Evolutionary conservation across 2,113 vertebrate species (phyloP).

Genomic region (Anoura caudifer): DNA sequence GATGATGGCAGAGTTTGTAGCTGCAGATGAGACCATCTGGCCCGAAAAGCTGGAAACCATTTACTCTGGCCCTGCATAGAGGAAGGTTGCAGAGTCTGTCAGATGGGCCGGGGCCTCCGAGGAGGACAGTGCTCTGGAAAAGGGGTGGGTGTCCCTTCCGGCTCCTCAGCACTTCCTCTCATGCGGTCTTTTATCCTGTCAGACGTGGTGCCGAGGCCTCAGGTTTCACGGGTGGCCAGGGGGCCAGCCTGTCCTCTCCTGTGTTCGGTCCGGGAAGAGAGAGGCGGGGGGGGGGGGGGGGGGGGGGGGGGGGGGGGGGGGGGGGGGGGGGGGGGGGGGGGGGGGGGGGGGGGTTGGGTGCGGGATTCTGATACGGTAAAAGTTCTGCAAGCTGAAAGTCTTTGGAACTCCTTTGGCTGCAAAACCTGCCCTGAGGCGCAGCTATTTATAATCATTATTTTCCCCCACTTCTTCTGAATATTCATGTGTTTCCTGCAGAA

Average conservation of each 20-base stretch:
- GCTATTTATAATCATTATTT: constrained; percentile 11
- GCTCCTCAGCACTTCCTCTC: neutral
- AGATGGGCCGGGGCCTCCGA: neutral
- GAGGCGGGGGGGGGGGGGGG: too few relatives aligned
- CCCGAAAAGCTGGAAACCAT: neutral
- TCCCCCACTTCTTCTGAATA: neutral
- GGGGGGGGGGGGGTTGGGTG: too few relatives aligned
- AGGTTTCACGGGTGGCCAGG: fast-evolving
- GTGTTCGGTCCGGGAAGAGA: neutral
- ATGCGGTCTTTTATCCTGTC: neutral
- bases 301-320: too few relatives aligned
- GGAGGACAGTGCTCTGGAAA: fast-evolving
- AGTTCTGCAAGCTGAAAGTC: neutral
- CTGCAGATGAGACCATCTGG: neutral
- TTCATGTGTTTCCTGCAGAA: neutral
- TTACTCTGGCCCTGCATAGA: neutral
- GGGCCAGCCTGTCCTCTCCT: neutral
- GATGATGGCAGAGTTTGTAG: too few relatives aligned
- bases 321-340: too few relatives aligned
- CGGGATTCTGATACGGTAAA: fast-evolving
- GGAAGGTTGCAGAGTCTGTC: too few relatives aligned
- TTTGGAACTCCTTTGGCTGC: neutral
- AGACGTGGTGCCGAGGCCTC: neutral
- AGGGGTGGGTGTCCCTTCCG: too few relatives aligned
- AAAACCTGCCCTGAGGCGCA: neutral